These are phyloP conservation scores for Peromyscus polionotus DNA, from an alignment of 2,113 vertebrate genomes.

Conservation along the genomic window DNA sequence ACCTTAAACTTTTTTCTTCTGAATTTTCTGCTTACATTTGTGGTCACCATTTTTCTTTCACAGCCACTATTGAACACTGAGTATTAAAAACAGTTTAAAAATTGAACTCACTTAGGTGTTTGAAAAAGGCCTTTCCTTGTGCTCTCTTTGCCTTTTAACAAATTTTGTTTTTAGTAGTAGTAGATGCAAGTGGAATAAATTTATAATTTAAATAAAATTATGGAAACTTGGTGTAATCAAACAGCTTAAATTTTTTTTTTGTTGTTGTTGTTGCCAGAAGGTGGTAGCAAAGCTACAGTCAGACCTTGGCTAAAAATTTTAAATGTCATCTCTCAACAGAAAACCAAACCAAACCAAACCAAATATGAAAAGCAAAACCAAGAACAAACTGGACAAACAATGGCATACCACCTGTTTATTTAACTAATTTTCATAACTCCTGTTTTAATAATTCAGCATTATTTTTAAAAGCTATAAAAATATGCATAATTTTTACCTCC, in stretches of 20 bases:
- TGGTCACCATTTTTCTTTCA: neutral
- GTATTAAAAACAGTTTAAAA: neutral
- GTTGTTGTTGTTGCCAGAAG: constrained; percentile 76
- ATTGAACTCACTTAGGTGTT: neutral
- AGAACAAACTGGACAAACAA: constrained; percentile 8
- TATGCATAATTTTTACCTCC: neutral
- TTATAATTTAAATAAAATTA: neutral
- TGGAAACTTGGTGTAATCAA: constrained; percentile 13
- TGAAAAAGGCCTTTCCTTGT: neutral
- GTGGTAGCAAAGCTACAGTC: constrained; percentile 84
- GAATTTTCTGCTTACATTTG: neutral
- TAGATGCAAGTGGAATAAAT: neutral
- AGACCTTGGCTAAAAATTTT: constrained; percentile 16
- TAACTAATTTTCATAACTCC: constrained; percentile 30
- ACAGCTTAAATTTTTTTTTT: neutral
- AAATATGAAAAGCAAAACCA: neutral
- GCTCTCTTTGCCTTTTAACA: neutral
- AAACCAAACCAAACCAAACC: neutral
- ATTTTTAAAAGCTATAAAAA: neutral
- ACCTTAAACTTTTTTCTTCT: neutral
- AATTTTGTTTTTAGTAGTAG: neutral
- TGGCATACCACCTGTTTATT: constrained; percentile 12
- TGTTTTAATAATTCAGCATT: neutral
- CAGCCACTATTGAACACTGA: neutral
- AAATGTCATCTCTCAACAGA: neutral